Evolutionary conservation across 2,113 vertebrate species (phyloP).

Genomic region (Campylomormyrus tamandua): DNA sequence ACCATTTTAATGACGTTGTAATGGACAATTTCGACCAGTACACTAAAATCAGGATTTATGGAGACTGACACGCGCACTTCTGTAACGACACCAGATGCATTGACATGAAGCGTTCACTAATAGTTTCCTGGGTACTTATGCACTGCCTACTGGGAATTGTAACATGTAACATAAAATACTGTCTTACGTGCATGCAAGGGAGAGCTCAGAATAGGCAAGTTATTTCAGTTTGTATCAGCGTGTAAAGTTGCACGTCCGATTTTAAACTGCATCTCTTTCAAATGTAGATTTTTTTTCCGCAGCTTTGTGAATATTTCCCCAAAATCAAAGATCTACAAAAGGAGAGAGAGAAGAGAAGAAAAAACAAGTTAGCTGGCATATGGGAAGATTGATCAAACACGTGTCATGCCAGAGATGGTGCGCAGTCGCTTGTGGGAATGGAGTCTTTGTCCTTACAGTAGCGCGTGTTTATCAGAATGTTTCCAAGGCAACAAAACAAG

Average conservation of each 20-base stretch:
- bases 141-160: neutral
- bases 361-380: neutral
- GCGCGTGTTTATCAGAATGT: neutral
- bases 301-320: neutral
- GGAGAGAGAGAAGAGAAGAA: neutral
- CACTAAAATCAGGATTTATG: neutral
- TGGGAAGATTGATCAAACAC: neutral
- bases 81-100: neutral
- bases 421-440: neutral
- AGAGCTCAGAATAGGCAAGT: neutral
- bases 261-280: neutral
- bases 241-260: neutral
- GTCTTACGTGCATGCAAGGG: neutral
- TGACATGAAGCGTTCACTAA: neutral
- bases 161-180: neutral
- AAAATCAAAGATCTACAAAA: neutral
- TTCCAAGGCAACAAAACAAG: constrained; percentile 8
- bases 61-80: neutral
- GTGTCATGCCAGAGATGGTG: neutral
- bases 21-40: neutral
- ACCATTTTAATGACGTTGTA: constrained; percentile 29
- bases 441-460: neutral
- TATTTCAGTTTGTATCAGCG: neutral
- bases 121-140: neutral
- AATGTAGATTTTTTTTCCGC: neutral